Evolutionary conservation across 2,797 vertebrate species (phyloP).

Genomic region (Chelon labrosus): DNA sequence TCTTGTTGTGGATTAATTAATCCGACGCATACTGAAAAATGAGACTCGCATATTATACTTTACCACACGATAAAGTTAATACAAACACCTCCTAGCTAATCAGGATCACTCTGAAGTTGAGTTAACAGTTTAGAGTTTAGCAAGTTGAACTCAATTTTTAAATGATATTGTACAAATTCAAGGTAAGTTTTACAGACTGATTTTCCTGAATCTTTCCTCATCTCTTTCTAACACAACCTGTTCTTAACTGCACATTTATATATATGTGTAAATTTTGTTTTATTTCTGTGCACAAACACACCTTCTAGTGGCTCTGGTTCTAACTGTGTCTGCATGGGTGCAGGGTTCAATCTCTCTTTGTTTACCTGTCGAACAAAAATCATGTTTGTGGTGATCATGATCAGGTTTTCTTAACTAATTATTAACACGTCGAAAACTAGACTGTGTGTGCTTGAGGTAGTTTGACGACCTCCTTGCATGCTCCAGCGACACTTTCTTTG

Average conservation of each 20-base stretch:
- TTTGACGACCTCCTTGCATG: slow-evolving; percentile 36
- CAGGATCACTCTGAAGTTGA: neutral
- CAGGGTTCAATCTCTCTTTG: slow-evolving; percentile 21
- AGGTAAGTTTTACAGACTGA: slow-evolving; percentile 12
- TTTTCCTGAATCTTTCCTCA: neutral
- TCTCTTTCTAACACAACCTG: neutral
- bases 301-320: neutral
- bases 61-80: neutral
- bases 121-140: too few species aligned
- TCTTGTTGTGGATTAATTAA: too few species aligned
- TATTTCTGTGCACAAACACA: neutral
- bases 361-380: neutral
- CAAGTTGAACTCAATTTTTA: neutral
- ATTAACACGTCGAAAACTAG: slow-evolving; percentile 29
- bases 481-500: neutral
- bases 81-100: neutral
- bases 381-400: neutral
- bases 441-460: slow-evolving; percentile 11
- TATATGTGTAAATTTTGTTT: neutral
- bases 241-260: neutral
- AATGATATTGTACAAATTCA: neutral
- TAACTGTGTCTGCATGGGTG: slow-evolving; percentile 62
- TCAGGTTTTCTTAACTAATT: slow-evolving; percentile 41
- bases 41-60: neutral
- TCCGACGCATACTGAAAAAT: neutral